Conservation (phyloP, 30 jellyfish, hydroid and myxozoan species). For the Aurelia sp. region DNA sequence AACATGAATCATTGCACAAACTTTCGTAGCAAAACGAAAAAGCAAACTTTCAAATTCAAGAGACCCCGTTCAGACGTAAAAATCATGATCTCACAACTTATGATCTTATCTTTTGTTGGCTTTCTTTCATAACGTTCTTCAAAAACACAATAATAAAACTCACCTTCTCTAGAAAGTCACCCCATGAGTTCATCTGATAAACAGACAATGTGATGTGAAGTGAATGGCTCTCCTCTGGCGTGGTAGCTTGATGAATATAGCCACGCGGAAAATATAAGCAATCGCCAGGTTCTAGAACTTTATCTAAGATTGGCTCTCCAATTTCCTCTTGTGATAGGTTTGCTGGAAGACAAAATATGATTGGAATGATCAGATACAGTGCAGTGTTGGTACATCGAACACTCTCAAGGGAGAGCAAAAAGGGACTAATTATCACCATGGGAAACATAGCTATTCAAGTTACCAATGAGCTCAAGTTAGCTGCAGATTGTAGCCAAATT, state of each 20-base stretch:
- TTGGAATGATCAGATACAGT: background rate
- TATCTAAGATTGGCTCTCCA: slow-evolving; percentile 88
- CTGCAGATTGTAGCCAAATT: too few relatives aligned
- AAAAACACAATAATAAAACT: background rate
- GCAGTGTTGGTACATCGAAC: background rate
- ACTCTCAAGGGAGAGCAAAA: too few relatives aligned
- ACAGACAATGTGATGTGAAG: slow-evolving; percentile 87
- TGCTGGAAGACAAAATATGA: slow-evolving; percentile 28
- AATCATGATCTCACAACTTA: too few relatives aligned
- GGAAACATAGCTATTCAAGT: too few relatives aligned
- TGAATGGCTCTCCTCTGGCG: slow-evolving; percentile 80
- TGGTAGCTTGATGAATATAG: slow-evolving; percentile 85
- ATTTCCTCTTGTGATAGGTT: slow-evolving; percentile 72
- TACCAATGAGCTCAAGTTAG: too few relatives aligned
- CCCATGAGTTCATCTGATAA: slow-evolving; percentile 85
- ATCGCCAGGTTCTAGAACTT: slow-evolving; percentile 91
- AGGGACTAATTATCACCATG: too few relatives aligned
- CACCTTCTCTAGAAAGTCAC: slow-evolving; percentile 89
- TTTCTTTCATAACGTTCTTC: too few relatives aligned
- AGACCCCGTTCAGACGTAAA: too few relatives aligned
- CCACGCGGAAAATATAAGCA: slow-evolving; percentile 95
- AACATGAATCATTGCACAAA: too few relatives aligned
- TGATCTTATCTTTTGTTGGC: too few relatives aligned
- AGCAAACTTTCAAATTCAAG: too few relatives aligned
- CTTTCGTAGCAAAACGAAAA: too few relatives aligned